Conservation (phyloP, 2,113 vertebrate genomes). For the Vombatus ursinus region DNA sequence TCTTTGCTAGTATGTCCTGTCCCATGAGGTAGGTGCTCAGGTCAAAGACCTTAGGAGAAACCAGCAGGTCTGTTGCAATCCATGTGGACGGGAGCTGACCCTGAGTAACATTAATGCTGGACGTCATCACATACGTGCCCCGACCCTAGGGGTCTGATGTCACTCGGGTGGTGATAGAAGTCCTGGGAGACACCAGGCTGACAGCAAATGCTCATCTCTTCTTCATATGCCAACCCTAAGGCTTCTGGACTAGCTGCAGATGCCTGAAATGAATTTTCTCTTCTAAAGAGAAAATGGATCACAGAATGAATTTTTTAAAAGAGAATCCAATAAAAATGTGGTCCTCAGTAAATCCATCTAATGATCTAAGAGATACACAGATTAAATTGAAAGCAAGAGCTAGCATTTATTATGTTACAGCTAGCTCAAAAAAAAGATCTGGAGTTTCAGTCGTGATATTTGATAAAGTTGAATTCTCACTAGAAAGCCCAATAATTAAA, state of each 20-base stretch:
- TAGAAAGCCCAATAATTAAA: neutral
- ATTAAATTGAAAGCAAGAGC: neutral
- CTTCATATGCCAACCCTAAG: neutral
- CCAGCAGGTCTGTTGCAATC: neutral
- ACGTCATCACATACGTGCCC: neutral
- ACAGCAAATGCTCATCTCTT: neutral
- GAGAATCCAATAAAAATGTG: neutral
- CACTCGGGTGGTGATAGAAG: neutral
- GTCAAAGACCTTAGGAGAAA: neutral
- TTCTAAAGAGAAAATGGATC: neutral
- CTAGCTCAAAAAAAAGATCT: neutral
- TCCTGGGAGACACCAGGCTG: neutral
- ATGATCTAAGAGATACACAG: neutral
- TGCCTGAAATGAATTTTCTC: neutral
- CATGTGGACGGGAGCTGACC: neutral
- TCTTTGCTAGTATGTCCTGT: neutral
- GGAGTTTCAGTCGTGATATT: neutral
- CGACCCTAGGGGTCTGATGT: neutral
- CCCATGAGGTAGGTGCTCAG: neutral
- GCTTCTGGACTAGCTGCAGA: neutral
- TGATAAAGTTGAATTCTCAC: neutral
- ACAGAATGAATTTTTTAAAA: neutral
- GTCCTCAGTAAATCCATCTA: neutral
- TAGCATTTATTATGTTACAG: neutral
- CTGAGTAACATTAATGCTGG: neutral